These are phyloP conservation scores for Sturnus vulgaris DNA, from an alignment of 2,113 vertebrate genomes.

Conservation along the genomic window DNA sequence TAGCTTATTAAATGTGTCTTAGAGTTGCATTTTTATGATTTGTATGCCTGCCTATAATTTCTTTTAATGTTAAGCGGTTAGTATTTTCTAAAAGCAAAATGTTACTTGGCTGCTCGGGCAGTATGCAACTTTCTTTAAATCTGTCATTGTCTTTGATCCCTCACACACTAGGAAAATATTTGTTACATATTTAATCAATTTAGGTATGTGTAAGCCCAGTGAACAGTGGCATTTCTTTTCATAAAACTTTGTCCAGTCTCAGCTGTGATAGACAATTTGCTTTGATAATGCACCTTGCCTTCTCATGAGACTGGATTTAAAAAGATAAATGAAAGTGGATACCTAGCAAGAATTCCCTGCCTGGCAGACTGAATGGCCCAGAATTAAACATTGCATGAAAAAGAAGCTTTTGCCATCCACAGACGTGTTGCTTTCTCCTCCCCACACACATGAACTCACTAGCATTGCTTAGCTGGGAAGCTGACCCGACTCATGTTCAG, in stretches of 20 bases:
- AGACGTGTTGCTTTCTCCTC: neutral
- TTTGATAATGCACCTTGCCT: neutral
- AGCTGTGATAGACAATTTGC: neutral
- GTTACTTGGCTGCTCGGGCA: neutral
- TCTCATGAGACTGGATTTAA: neutral
- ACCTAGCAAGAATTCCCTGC: neutral
- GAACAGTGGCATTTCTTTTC: neutral
- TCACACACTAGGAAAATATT: neutral
- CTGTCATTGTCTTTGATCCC: neutral
- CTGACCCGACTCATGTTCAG: neutral
- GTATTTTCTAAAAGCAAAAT: neutral
- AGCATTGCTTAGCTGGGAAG: neutral
- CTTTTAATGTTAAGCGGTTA: neutral
- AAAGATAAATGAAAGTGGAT: neutral
- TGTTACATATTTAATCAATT: neutral
- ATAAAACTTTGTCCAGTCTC: neutral
- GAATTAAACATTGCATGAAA: neutral
- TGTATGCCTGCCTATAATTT: neutral
- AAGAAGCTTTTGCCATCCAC: neutral
- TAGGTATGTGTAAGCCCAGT: neutral
- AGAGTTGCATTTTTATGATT: neutral
- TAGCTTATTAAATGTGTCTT: neutral
- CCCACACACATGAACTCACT: rapidly evolving
- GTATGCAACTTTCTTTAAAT: neutral
- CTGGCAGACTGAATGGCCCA: neutral